phyloP scores from a whole-genome alignment of 1,140 invertebrate genomes.

The Aphelinus certus region DNA sequence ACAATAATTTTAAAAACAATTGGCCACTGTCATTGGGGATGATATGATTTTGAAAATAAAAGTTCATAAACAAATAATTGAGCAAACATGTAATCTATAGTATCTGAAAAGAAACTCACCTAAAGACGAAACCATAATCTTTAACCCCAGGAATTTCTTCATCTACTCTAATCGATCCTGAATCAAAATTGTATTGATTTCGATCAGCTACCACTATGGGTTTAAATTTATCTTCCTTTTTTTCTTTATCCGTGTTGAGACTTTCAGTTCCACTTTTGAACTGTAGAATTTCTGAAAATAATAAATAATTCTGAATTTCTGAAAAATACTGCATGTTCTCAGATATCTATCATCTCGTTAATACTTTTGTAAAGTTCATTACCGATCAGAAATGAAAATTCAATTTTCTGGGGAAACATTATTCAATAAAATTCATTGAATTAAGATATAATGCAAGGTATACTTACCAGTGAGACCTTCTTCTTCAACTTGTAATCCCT shows the following conservation, averaged over 20 bases:
- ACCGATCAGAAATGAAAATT: too few relatives aligned
- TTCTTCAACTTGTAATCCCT: slow-evolving; percentile 83
- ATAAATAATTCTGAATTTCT: not conserved
- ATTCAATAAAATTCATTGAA: too few relatives aligned
- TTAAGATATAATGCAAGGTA: not conserved
- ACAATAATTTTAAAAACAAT: too few relatives aligned
- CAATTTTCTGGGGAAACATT: too few relatives aligned
- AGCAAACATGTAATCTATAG: too few relatives aligned
- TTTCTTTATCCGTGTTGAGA: slow-evolving; percentile 28
- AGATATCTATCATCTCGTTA: too few relatives aligned
- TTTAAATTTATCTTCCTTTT: slow-evolving; percentile 46
- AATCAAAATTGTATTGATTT: slow-evolving; percentile 53
- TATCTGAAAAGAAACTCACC: slow-evolving; percentile 42
- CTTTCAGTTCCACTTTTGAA: slow-evolving; percentile 52
- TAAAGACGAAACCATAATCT: slow-evolving; percentile 52
- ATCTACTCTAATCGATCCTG: slow-evolving; percentile 33
- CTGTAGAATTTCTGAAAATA: slow-evolving; percentile 55
- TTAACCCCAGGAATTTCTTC: slow-evolving; percentile 47
- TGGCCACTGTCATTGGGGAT: too few relatives aligned
- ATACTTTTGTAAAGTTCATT: too few relatives aligned
- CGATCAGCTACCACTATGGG: slow-evolving; percentile 46
- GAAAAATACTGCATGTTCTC: not conserved
- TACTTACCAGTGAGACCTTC: slow-evolving; percentile 75
- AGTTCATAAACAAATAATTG: too few relatives aligned
- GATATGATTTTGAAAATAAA: too few relatives aligned